phyloP scores from a whole-genome alignment of 2,797 vertebrate genomes.

The Aselliscus stoliczkanus region DNA sequence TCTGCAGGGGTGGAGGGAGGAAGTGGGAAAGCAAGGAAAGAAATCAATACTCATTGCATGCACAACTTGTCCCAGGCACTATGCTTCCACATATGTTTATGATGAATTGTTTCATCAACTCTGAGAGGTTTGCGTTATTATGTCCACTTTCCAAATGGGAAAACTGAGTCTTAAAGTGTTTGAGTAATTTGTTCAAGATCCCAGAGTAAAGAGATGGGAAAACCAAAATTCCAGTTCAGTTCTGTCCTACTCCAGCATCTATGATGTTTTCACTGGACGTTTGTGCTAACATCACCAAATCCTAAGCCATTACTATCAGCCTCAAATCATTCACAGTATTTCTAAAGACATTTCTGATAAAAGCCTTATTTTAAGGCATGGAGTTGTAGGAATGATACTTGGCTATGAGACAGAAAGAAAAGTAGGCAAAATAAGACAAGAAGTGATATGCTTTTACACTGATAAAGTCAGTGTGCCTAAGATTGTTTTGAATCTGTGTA shows the following conservation, averaged over 20 bases:
- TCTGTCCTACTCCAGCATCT: background rate
- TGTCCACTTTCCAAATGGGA: background rate
- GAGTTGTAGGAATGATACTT: background rate
- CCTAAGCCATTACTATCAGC: background rate
- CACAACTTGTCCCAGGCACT: background rate
- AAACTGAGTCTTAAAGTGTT: background rate
- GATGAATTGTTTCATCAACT: background rate
- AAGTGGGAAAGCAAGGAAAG: too few species aligned
- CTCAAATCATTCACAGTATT: background rate
- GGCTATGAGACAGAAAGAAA: background rate
- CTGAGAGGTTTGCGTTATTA: background rate
- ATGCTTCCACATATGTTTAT: background rate
- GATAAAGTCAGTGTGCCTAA: background rate
- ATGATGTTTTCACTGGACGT: background rate
- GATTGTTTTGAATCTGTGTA: background rate
- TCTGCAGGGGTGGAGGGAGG: background rate
- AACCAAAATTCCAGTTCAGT: background rate
- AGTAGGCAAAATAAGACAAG: background rate
- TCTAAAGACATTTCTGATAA: background rate
- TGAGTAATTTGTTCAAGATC: background rate
- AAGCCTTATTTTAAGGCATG: background rate
- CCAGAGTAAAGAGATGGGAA: background rate
- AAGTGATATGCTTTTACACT: background rate
- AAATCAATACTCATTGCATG: background rate
- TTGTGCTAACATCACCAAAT: background rate